Evolutionary conservation across 2,797 vertebrate genomes (phyloP).

Genomic region (Perodicticus potto): DNA sequence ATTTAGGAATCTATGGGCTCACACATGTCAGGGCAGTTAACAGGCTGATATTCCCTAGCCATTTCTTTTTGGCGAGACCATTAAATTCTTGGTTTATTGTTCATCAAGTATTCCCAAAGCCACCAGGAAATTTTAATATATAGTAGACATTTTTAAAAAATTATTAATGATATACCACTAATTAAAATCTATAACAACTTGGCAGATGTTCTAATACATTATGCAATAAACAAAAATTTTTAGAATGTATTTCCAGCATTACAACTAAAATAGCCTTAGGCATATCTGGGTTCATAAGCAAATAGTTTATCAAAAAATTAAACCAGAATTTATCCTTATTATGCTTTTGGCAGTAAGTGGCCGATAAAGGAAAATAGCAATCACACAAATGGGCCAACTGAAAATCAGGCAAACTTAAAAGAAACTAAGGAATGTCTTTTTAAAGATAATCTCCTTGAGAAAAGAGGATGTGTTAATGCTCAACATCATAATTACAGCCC

Average conservation of each 20-base stretch:
- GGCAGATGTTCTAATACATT: not conserved
- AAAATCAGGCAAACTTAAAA: not conserved
- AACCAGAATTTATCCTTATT: not conserved
- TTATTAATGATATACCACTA: not conserved
- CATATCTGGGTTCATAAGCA: not conserved
- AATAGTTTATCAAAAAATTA: conserved; percentile 17
- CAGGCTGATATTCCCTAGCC: not conserved
- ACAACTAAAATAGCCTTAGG: not conserved
- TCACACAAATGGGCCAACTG: not conserved
- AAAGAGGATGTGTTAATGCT: not conserved
- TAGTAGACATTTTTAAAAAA: not conserved
- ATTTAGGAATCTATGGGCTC: not conserved
- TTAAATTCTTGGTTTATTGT: not conserved
- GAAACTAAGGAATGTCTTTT: not conserved
- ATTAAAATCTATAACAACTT: not conserved
- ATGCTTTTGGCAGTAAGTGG: not conserved
- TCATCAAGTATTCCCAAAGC: not conserved
- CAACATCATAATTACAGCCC: not conserved
- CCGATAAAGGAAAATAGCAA: not conserved
- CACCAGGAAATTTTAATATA: not conserved
- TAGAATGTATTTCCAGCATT: not conserved
- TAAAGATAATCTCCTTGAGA: not conserved
- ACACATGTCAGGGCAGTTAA: not conserved
- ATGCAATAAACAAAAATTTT: not conserved
- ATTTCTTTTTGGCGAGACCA: not conserved